Base-by-base conservation (phyloP, 2,113 vertebrate species). In the Halcyon senegalensis region DNA sequence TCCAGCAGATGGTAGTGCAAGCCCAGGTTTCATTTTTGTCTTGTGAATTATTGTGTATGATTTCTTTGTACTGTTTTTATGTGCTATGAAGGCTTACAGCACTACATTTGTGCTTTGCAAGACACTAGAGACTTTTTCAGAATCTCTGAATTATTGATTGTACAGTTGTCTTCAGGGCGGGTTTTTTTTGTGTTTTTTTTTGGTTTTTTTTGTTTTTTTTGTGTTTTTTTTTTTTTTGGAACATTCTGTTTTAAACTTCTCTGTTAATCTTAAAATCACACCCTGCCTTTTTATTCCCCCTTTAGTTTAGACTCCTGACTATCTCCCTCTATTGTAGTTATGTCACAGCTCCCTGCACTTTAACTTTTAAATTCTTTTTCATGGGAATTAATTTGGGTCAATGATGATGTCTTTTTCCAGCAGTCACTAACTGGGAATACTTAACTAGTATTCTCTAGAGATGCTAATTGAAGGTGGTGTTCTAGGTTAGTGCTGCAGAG, bases 1-100 rank as follows among this genome's bases (percentile, higher is more conserved):
- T 95, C 95, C 96, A 96, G 79, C 70, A 96, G 96, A 46, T 93
- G 96, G 94, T 56, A 44, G 92, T 53, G 58, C 39, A 72, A 89
- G 14, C 33, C 43, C 35, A 72, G 37, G 10, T 84, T 96, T 90
- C 50, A 5, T 43, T 16, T 59, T 30, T 33, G n/a, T 55, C 2
- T 46, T 53, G 3, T 20, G 25, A 11, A 3, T 37, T 66, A 10
- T 18, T 8, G 24, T 7, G 7, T 9, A 28, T 58, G 37, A 46
- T 18, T 87, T 59, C 24, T 78, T 67, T 37, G 21, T 43, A 2
- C 50, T 5, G 7, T 41, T 92, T 76, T 31, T 35, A 15, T 17
- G 7, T 11, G 16, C 2, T 16, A 4, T 33, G 41, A 70, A 20
- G 55, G 5, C 6, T 93, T 88, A 41, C 9, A 77, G 4, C 0